Conservation (phyloP, 2,888 invertebrate genomes). For the Rosalia funebris region DNA sequence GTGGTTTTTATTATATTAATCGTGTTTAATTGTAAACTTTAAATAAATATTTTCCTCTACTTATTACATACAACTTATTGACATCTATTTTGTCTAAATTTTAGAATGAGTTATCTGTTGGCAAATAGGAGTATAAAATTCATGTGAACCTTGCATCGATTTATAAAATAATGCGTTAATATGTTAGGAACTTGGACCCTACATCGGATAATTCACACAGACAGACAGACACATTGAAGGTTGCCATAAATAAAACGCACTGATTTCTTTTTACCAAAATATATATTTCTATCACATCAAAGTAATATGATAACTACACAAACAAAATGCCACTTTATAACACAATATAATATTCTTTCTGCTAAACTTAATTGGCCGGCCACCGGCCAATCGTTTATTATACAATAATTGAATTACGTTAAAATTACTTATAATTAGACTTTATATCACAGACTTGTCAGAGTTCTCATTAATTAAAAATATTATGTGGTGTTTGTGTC, state of each 20-base stretch:
- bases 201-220: slow-evolving; percentile 47
- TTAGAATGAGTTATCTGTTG: slow-evolving; percentile 60
- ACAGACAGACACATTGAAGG: slow-evolving; percentile 53
- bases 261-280: slow-evolving; percentile 56
- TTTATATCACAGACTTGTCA: slow-evolving; percentile 61
- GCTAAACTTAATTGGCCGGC: slow-evolving; percentile 37
- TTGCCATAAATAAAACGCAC: slow-evolving; percentile 55
- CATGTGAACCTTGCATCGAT: slow-evolving; percentile 57
- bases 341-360: slow-evolving; percentile 50
- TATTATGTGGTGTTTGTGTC: slow-evolving; percentile 55
- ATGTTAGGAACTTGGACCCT: slow-evolving; percentile 62
- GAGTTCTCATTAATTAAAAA: slow-evolving; percentile 57
- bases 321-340: slow-evolving; percentile 57
- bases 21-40: slow-evolving; percentile 53
- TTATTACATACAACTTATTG: slow-evolving; percentile 57
- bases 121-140: slow-evolving; percentile 57
- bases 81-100: slow-evolving; percentile 59
- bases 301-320: slow-evolving; percentile 48
- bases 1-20: slow-evolving; percentile 29
- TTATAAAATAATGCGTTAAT: slow-evolving; percentile 28
- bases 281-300: slow-evolving; percentile 58
- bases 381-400: slow-evolving; percentile 49
- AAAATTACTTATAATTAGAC: slow-evolving; percentile 58
- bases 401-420: slow-evolving; percentile 54
- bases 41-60: slow-evolving; percentile 59